These are phyloP conservation scores for Philaethria dido DNA, from an alignment of 2,888 invertebrate genomes.

Conservation along the genomic window DNA sequence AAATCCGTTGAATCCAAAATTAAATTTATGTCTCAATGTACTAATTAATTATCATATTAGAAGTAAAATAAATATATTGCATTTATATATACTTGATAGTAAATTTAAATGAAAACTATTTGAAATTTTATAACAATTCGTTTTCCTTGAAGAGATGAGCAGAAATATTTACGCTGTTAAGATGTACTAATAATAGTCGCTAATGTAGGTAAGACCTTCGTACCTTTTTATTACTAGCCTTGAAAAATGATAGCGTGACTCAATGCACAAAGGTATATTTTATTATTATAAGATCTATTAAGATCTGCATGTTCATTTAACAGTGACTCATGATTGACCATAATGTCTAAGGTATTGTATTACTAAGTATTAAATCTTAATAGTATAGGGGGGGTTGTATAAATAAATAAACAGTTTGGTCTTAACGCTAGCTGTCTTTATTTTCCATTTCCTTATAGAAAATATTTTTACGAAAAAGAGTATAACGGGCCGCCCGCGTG, in stretches of 20 bases:
- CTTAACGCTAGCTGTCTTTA: slow-evolving; percentile 84
- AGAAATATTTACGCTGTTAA: background rate
- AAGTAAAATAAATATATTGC: too few species aligned
- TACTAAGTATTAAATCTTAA: background rate
- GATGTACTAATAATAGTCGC: slow-evolving; percentile 1
- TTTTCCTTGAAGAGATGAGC: background rate
- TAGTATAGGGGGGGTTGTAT: background rate
- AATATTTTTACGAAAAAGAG: slow-evolving; percentile 79
- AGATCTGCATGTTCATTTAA: background rate
- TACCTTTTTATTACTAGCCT: slow-evolving; percentile 7
- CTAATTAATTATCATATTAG: too few species aligned
- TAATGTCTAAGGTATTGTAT: background rate
- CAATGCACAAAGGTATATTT: background rate
- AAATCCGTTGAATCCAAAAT: too few species aligned
- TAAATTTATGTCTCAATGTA: too few species aligned
- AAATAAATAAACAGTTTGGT: slow-evolving; percentile 64
- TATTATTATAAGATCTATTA: slow-evolving; percentile 5
- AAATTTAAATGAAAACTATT: background rate
- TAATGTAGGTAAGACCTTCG: background rate
- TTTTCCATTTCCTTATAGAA: slow-evolving; percentile 84
- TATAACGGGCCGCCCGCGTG: slow-evolving; percentile 71
- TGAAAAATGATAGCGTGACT: background rate
- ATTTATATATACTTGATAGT: too few species aligned
- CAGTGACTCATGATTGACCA: background rate
- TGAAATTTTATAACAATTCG: background rate